Evolutionary conservation across 2,113 vertebrate genomes (phyloP), one percentile per base, ranked within the genome.

Genomic region (Zapornia atra): DNA sequence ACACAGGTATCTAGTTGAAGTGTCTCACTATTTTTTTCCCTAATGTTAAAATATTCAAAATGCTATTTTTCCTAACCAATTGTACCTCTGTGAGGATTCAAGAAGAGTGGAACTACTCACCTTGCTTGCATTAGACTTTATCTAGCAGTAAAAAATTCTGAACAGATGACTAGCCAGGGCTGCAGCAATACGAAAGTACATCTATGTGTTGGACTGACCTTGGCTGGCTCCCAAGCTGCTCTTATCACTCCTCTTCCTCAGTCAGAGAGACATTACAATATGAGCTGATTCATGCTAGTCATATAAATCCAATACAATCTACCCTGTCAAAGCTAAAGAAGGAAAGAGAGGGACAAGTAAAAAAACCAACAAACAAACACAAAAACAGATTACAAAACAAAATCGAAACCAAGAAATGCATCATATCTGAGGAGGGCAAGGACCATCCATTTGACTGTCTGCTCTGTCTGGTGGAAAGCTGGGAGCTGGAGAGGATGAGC

Each of bases 261-360:
- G 2, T 2, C 21, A 18, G 24, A 68, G 25, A 34, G 29, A 50
- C 80, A 60, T 54, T 57, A 42, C 9, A 6, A 48, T 0, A 0
- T 20, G 34, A 10, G 19, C n/a, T 10, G 2, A 64, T 11, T 7
- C 36, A 73, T 0, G 0, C 17, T 31, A 63, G 34, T 9, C 25
- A 40, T 3, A 2, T 48, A 81, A 84, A 42, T 5, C 9, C 1
- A 77, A 48, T 12, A 31, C 28, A 51, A 10, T 40, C 33, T 42
- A 20, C 16, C 13, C 38, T 33, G 15, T 2, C 31, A 78, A 82
- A 91, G 60, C 8, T 53, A 77, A 29, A n/a, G 10, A 5, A 64
- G 4, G 17, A 80, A 80, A 73, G 34, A 75, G 20, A 60, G 22
- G 10, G 3, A 5, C 1, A 10, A 8, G 9, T 19, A 9, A 17